Evolutionary conservation across 2,113 vertebrate species (phyloP).

Genomic region (Prolemur simus): DNA sequence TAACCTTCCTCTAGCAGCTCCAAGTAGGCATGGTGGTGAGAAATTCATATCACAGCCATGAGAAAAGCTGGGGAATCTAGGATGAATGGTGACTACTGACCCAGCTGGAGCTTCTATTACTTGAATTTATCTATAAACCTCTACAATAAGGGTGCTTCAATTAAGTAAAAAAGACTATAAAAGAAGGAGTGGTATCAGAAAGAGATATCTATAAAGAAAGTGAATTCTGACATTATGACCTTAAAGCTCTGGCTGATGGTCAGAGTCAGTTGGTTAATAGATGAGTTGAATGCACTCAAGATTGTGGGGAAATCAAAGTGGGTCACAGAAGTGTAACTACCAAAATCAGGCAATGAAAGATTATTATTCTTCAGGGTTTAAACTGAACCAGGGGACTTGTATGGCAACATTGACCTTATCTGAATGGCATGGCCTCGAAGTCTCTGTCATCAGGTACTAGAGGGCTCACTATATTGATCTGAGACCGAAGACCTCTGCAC

Average conservation of each 20-base stretch:
- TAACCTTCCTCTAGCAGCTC: not conserved
- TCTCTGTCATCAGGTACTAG: not conserved
- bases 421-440: not conserved
- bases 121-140: not conserved
- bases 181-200: not conserved
- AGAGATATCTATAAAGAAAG: not conserved
- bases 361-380: not conserved
- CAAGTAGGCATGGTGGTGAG: not conserved
- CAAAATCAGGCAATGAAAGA: not conserved
- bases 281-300: not conserved
- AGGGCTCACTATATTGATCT: not conserved
- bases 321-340: not conserved
- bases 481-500: not conserved
- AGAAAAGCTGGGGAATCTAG: not conserved
- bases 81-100: not conserved
- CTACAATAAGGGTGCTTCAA: not conserved
- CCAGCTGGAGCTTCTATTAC: not conserved
- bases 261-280: not conserved
- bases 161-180: not conserved
- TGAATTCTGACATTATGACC: conserved; percentile 13
- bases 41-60: not conserved
- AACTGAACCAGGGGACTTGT: not conserved
- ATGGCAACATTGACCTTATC: not conserved
- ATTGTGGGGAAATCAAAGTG: not conserved
- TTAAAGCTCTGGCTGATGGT: not conserved